These are phyloP conservation scores for Leptestheria dahalacensis DNA, from an alignment of 1,140 invertebrate species.

Conservation along the genomic window DNA sequence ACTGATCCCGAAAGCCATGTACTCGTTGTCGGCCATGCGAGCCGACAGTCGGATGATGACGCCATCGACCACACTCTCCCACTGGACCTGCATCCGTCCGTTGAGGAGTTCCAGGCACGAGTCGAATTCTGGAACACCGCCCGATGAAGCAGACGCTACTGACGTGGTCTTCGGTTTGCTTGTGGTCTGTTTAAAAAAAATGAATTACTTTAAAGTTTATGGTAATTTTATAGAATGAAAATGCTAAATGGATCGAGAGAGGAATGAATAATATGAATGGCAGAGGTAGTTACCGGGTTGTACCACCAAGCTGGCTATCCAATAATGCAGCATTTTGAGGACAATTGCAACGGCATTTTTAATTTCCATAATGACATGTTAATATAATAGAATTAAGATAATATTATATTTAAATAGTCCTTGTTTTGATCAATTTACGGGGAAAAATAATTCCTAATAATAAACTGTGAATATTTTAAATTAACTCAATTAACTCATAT, in stretches of 20 bases:
- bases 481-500: too few relatives aligned
- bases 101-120: conserved; percentile 67
- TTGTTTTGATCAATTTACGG: too few relatives aligned
- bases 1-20: conserved; percentile 72
- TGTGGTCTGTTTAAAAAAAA: neutral
- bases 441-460: too few relatives aligned
- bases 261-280: conserved; percentile 3
- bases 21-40: conserved; percentile 62
- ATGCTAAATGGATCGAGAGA: too few relatives aligned
- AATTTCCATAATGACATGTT: neutral
- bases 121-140: conserved; percentile 29
- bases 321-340: conserved; percentile 3
- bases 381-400: neutral
- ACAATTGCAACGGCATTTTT: neutral
- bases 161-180: neutral
- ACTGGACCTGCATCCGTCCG: conserved; percentile 60
- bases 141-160: neutral
- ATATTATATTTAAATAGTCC: neutral
- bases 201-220: neutral
- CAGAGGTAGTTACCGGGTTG: conserved; percentile 70
- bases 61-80: conserved; percentile 53
- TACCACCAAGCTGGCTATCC: conserved; percentile 71
- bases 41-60: conserved; percentile 60
- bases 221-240: too few relatives aligned
- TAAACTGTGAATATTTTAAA: too few relatives aligned